phyloP scores from a whole-genome alignment of 2,113 vertebrate species.

The Crotophaga sulcirostris region DNA sequence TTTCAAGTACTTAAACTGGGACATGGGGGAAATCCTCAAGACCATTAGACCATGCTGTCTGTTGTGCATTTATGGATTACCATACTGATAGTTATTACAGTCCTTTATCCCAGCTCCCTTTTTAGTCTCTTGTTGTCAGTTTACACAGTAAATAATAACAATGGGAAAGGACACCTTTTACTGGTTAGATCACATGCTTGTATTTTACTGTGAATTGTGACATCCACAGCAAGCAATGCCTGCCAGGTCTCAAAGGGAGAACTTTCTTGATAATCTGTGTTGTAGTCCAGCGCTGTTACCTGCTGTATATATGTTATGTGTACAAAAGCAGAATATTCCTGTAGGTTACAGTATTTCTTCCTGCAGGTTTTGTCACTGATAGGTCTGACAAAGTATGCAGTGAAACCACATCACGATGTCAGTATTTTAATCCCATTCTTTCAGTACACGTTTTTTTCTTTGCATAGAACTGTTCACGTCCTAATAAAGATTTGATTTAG shows the following conservation, averaged over 20 bases:
- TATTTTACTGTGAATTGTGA: background rate
- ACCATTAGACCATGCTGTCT: background rate
- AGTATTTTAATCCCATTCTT: background rate
- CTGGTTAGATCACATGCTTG: background rate
- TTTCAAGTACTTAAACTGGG: background rate
- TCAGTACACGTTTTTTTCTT: background rate
- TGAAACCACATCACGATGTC: background rate
- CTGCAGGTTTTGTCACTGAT: background rate
- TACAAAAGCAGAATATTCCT: background rate
- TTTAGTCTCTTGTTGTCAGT: background rate
- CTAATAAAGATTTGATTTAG: background rate
- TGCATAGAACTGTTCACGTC: background rate
- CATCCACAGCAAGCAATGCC: background rate
- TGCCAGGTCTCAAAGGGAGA: background rate
- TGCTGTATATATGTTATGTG: background rate
- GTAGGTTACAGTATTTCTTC: background rate
- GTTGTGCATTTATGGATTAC: background rate
- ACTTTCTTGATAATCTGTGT: background rate
- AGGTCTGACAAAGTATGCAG: background rate
- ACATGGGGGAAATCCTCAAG: background rate
- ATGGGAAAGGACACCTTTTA: background rate
- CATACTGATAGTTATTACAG: background rate
- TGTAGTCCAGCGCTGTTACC: background rate
- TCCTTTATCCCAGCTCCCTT: background rate
- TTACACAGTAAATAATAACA: background rate